Evolutionary conservation across 2,113 vertebrate genomes (phyloP).

Genomic region (Progne subis): DNA sequence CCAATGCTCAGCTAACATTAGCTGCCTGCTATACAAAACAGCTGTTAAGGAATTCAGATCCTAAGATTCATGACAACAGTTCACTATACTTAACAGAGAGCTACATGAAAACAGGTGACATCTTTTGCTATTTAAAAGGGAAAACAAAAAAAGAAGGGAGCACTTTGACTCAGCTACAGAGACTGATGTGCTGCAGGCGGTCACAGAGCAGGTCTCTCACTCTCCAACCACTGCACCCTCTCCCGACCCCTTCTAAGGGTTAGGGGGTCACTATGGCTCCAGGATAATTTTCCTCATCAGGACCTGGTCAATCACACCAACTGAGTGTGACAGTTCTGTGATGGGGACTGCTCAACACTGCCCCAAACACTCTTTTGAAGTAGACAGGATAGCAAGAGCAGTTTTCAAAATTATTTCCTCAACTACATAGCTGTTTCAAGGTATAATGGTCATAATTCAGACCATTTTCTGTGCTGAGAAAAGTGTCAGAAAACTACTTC

Average conservation of each 20-base stretch:
- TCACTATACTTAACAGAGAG: background rate
- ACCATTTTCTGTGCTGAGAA: background rate
- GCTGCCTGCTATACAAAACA: background rate
- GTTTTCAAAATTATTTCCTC: slow-evolving; percentile 42
- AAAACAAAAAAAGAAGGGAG: background rate
- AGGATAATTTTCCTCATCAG: slow-evolving; percentile 16
- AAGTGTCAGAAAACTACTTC: background rate
- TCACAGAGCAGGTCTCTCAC: background rate
- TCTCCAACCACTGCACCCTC: background rate
- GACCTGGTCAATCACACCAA: slow-evolving; percentile 44
- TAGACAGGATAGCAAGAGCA: background rate
- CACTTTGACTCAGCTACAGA: background rate
- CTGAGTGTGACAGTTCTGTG: slow-evolving; percentile 35
- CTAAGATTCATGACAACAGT: background rate
- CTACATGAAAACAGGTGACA: background rate
- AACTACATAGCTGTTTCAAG: background rate
- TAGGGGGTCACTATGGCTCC: slow-evolving; percentile 18
- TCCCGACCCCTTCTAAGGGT: background rate
- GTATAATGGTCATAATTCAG: background rate
- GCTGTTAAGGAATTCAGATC: background rate
- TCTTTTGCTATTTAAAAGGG: background rate
- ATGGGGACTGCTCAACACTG: background rate
- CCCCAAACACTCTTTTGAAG: slow-evolving; percentile 51
- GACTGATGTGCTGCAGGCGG: background rate
- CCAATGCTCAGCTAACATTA: background rate